phyloP scores from a whole-genome alignment of 2,113 vertebrate genomes.

The Aythya baeri region DNA sequence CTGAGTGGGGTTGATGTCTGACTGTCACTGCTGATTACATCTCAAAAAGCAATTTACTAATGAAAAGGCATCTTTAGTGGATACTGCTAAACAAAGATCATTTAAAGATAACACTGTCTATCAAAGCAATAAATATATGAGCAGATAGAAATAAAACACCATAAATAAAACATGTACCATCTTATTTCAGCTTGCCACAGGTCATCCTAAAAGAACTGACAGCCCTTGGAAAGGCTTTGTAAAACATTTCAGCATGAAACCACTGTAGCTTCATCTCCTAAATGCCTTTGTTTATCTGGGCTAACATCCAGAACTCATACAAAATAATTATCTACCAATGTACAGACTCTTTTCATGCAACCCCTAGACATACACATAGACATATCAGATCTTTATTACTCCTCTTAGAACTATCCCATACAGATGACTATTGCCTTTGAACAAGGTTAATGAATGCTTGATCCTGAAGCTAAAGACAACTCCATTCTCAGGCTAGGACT shows the following conservation, averaged over 20 bases:
- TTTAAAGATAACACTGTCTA: conserved; percentile 26
- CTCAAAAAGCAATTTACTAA: conserved; percentile 14
- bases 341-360: conserved; percentile 13
- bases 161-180: conserved; percentile 36
- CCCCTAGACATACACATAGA: neutral
- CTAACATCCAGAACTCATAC: conserved; percentile 27
- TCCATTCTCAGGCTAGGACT: neutral
- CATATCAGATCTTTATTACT: conserved; percentile 29
- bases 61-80: neutral
- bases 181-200: conserved; percentile 38
- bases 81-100: neutral
- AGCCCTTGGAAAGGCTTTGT: conserved; percentile 36
- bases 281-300: conserved; percentile 45
- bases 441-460: conserved; percentile 36
- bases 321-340: conserved; percentile 60
- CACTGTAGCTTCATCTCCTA: neutral
- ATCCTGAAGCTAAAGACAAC: neutral
- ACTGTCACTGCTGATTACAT: neutral
- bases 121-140: conserved; percentile 39
- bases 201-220: conserved; percentile 35
- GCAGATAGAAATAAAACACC: conserved; percentile 10
- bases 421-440: conserved; percentile 27
- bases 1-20: neutral
- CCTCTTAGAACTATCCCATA: neutral
- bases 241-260: conserved; percentile 44